Conservation (phyloP, 2,888 invertebrate genomes). For the Antheraea assamensis region DNA sequence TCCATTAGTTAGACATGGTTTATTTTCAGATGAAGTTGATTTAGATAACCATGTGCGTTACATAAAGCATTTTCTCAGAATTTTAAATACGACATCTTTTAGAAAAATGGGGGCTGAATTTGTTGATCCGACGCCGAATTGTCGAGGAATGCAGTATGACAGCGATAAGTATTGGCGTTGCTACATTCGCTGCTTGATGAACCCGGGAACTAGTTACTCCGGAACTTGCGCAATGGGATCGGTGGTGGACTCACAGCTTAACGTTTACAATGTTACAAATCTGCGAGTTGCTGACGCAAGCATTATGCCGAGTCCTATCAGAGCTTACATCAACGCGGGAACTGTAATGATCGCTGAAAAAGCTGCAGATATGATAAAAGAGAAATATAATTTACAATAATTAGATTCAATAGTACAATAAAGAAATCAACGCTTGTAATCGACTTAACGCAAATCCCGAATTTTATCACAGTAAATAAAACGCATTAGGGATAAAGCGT, state of each 20-base stretch:
- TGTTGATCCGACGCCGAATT: conserved; percentile 27
- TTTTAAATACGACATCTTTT: conserved; percentile 41
- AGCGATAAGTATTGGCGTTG: conserved; percentile 38
- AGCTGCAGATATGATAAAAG: conserved; percentile 1
- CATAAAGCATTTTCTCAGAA: conserved; percentile 33
- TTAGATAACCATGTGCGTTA: conserved; percentile 35
- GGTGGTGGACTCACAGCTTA: neutral
- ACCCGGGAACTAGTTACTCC: neutral
- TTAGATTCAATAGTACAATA: neutral
- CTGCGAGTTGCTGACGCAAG: neutral
- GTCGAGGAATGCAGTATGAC: conserved; percentile 7
- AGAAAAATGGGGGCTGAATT: conserved; percentile 33
- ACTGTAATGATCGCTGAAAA: conserved; percentile 1
- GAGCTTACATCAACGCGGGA: neutral
- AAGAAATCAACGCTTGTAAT: no score
- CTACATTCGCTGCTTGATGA: neutral
- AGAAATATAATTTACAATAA: neutral
- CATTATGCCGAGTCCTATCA: neutral
- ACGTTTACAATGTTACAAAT: neutral
- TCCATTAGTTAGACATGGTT: conserved; percentile 33
- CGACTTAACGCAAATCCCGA: no score
- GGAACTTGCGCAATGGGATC: neutral
- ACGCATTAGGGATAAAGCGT: no score
- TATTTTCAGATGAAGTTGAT: conserved; percentile 36
- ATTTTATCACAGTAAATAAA: no score